phyloP scores from a whole-genome alignment of 2,888 invertebrate genomes.

The Steromphala cineraria region DNA sequence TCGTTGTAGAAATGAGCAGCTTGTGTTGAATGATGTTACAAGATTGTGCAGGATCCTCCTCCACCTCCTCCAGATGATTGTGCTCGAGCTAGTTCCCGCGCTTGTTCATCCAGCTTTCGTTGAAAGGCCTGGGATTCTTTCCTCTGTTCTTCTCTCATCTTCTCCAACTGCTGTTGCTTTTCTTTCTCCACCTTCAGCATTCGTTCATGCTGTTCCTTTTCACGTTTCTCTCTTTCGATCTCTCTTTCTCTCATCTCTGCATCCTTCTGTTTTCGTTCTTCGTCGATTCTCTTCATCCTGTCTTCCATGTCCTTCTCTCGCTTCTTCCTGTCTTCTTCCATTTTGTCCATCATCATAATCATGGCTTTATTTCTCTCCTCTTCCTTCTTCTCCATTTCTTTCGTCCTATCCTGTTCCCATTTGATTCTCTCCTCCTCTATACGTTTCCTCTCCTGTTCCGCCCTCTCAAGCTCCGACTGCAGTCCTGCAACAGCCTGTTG shows the following conservation, averaged over 20 bases:
- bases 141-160: background rate
- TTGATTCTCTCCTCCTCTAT: background rate
- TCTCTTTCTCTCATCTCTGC: background rate
- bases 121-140: background rate
- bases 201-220: background rate
- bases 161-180: background rate
- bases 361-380: background rate
- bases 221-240: background rate
- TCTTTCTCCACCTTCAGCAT: background rate
- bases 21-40: too few relatives aligned
- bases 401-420: slow-evolving; percentile 5
- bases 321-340: background rate
- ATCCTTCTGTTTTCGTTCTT: background rate
- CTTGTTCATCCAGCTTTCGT: background rate
- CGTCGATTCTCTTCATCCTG: background rate
- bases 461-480: background rate
- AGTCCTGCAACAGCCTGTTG: background rate
- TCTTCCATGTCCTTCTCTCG: background rate
- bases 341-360: background rate
- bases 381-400: background rate
- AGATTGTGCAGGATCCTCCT: too few relatives aligned
- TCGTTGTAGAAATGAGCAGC: too few relatives aligned
- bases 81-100: too few relatives aligned
- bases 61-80: too few relatives aligned
- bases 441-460: background rate